Percentiles rank a stretch among this genome's conserved stretches.
Conservation (phyloP, 2,888 invertebrate species). For the Anaspis maculata region DNA sequence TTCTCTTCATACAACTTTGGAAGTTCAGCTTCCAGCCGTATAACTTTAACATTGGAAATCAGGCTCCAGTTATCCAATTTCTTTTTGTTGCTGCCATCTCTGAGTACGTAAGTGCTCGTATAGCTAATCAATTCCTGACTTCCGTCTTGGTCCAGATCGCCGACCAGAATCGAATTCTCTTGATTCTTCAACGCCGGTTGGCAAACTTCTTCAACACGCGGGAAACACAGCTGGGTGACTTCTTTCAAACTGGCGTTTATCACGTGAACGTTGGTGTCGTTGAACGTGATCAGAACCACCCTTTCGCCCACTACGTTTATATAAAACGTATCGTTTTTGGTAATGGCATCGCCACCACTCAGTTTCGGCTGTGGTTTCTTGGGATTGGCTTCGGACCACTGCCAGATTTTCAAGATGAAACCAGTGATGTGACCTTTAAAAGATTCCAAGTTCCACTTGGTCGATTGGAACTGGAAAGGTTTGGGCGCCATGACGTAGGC, state of each 20-base stretch:
- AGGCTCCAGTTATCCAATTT: conserved; percentile 47
- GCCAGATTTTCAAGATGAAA: conserved; percentile 77
- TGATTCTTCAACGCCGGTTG: conserved; percentile 70
- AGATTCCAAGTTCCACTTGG: conserved; percentile 29
- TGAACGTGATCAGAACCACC: conserved; percentile 70
- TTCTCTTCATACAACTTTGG: conserved; percentile 56
- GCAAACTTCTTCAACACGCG: conserved; percentile 42
- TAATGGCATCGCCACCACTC: conserved; percentile 18
- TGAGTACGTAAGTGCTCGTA: conserved; percentile 53
- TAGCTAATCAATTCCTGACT: conserved; percentile 73
- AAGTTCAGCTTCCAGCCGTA: conserved; percentile 63
- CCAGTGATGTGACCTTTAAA: conserved; percentile 55
- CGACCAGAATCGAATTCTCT: conserved; percentile 62
- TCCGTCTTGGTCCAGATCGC: conserved; percentile 67
- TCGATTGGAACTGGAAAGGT: conserved; percentile 53
- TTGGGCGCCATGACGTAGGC: conserved; percentile 68
- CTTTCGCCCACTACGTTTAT: conserved; percentile 46
- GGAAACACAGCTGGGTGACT: conserved; percentile 63
- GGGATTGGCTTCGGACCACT: conserved; percentile 49
- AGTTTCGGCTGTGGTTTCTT: conserved; percentile 13
- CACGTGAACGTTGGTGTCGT: conserved; percentile 60
- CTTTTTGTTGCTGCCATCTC: conserved; percentile 30
- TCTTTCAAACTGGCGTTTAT: conserved; percentile 75
- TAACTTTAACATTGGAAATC: conserved; percentile 58
- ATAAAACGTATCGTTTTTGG: conserved; percentile 23